Evolutionary conservation across 2,113 vertebrate species (phyloP), one percentile per base, ranked within the genome.

Genomic region (Gopherus evgoodei): DNA sequence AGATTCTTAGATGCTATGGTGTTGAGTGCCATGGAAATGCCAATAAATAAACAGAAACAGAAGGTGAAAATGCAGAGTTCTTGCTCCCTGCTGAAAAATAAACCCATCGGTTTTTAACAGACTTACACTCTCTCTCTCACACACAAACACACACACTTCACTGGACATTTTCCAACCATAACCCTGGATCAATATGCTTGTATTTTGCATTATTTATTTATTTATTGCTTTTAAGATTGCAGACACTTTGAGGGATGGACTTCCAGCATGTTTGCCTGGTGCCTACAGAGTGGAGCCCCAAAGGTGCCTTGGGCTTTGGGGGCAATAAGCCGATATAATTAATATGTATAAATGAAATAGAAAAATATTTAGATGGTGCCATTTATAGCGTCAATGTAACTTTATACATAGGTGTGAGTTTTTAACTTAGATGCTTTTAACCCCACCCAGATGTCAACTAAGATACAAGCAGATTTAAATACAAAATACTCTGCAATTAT

Each of bases 391-490:
- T 3, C n/a, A 84, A 69, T 8, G 59, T 0, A 35, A 17, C 22
- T 1, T 35, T 84, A 90, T 0, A 0, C 50, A 25, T 50, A 19
- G n/a, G 8, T 7, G n/a, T 10, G 49, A 21, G 87, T 75, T 54
- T 90, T 82, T 65, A 88, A 83, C 88, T n/a, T 52, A 79, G 50
- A 79, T 94, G 2, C 24, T 35, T 84, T 42, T 90, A 96, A 93
- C 62, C 88, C 78, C 62, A 89, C 8, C 69, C 78, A 89, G 0
- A 1, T 79, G 56, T 21, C 62, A 59, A 52, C 3, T 42, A 31
- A 17, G 53, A 52, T 84, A 90, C 76, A 79, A 59, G 50, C 12
- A 62, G 12, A 31, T 62, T 62, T 62, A 62, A 62, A 62, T 6
- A 29, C 59, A 62, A 62, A 31, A 62, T 62, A 62, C 59, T 62